These are phyloP conservation scores for Larimichthys polyactis DNA, from an alignment of 2,113 vertebrate genomes.

Conservation along the genomic window DNA sequence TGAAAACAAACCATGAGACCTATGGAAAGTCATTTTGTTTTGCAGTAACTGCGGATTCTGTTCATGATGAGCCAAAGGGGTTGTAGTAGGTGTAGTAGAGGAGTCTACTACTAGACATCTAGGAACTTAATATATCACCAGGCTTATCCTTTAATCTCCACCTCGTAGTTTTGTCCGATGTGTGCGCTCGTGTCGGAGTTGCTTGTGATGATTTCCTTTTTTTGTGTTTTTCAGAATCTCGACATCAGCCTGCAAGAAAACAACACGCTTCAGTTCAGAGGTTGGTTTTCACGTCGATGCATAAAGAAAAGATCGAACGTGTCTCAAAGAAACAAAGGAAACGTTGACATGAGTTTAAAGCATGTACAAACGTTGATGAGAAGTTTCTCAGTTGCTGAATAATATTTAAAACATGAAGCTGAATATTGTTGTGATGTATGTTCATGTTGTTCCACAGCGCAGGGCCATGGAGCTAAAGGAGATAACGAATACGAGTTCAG, in stretches of 20 bases:
- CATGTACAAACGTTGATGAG: not conserved
- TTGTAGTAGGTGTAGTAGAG: too few relatives aligned
- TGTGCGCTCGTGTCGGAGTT: constrained; percentile 27
- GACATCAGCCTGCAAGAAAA: constrained; percentile 87
- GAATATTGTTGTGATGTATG: not conserved
- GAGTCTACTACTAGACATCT: too few relatives aligned
- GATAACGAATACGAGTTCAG: constrained; percentile 95
- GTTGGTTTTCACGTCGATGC: constrained; percentile 75
- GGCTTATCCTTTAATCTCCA: not conserved
- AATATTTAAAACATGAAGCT: not conserved
- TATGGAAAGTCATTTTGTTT: too few relatives aligned
- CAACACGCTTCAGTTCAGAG: constrained; percentile 92
- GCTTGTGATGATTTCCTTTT: constrained; percentile 8
- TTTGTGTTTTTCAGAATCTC: constrained; percentile 85
- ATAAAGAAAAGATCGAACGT: not conserved
- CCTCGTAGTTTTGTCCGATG: constrained; percentile 8
- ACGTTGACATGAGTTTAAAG: not conserved
- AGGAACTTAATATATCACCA: not conserved
- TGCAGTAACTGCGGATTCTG: too few relatives aligned
- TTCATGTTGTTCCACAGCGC: constrained; percentile 81
- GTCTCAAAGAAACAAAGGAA: too few relatives aligned
- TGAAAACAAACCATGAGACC: too few relatives aligned
- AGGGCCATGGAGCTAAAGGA: constrained; percentile 96
- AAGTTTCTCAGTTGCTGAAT: not conserved
- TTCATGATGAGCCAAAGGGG: too few relatives aligned